Base-by-base conservation (phyloP, 2,797 vertebrate genomes). In the Adelosebastes latens region DNA sequence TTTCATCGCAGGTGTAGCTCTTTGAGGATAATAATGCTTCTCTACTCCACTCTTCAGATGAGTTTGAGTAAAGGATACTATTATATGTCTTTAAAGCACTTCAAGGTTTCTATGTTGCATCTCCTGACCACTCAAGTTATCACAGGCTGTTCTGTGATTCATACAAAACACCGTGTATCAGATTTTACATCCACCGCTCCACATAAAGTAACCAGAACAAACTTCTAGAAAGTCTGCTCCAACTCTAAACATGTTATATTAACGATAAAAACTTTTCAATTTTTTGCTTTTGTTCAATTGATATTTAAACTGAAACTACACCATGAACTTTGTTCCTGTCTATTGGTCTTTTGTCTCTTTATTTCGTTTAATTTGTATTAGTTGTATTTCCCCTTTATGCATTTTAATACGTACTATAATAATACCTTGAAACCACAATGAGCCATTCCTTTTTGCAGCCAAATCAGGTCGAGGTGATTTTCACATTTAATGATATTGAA, bases 191-290 rank as follows among this genome's bases (percentile, higher is more conserved):
- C 46, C 4, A 18, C 46, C 1, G 16, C 14, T 49, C 42, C 42
- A 49, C 46, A 20, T 49, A 8, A 49, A 49, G 7, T 52, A 52
- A 52, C 2, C 7, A 1, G 0, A 52, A 52, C 46, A 52, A 49
- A 20, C 46, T 9, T 46, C 42, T 39, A 39, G 36, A 39, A 49
- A 18, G 46, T 46, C 42, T 0, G 14, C 42, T 46, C 14, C 42
- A 20, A 52, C 0, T 49, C 1, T 49, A 49, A 14, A 49, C 18
- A 0, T 49, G 18, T 49, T 49, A 20, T 0, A 49, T 49, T 49
- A 52, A 9, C 3, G 46, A 3, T 52, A 20, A 52, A 36, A 52
- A n/a, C 8, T 8, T 52, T 52, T 4, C 0, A 2, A 8, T 18
- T 49, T 0, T n/a, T 52, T 9, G 46, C 46, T 9, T 52, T 52